phyloP scores from a whole-genome alignment of 2,113 vertebrate species.

The Pluvianellus socialis region DNA sequence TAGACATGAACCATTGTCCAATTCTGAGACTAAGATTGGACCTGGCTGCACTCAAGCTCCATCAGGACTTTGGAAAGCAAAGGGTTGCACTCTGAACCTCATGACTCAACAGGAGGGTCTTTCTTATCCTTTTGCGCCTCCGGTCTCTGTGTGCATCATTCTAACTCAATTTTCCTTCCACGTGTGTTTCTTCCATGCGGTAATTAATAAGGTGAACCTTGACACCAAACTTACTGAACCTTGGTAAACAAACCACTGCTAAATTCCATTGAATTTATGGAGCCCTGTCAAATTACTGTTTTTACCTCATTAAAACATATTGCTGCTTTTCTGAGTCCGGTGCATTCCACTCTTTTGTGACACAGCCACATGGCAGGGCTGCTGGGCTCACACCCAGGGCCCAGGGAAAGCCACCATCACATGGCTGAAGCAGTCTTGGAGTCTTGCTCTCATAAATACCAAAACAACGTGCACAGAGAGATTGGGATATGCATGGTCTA shows the following conservation, averaged over 20 bases:
- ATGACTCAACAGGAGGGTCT: background rate
- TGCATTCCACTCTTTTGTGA: background rate
- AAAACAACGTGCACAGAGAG: background rate
- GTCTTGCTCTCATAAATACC: background rate
- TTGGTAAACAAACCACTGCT: no score
- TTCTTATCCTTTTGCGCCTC: background rate
- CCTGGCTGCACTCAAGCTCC: background rate
- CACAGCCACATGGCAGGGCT: background rate
- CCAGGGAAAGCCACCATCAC: background rate
- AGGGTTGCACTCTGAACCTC: background rate
- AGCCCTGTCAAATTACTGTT: no score
- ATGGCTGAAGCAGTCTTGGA: background rate
- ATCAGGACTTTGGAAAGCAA: background rate
- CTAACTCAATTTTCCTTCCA: background rate
- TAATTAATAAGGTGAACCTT: no score
- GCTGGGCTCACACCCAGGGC: accelerated
- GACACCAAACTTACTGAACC: no score
- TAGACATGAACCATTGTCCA: background rate
- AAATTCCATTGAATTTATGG: no score
- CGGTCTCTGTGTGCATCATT: background rate
- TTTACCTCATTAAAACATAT: no score
- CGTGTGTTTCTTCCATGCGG: background rate
- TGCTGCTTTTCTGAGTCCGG: no score
- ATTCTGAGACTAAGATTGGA: background rate
- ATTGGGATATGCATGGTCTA: background rate